Conservation (phyloP, 2,888 invertebrate species). For the Girardia tigrina region DNA sequence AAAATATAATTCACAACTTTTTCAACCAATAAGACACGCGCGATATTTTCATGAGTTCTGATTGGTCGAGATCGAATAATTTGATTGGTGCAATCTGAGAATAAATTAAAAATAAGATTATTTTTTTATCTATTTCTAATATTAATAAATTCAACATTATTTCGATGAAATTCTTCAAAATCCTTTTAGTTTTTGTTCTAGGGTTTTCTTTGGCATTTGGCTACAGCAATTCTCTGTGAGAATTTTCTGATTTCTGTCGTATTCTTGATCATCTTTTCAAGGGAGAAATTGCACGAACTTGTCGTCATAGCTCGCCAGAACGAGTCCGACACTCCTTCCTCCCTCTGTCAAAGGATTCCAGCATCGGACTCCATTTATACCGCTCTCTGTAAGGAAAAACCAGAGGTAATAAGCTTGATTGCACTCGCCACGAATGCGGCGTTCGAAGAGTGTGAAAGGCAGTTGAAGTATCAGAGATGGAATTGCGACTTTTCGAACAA, state of each 20-base stretch:
- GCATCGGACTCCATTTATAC: background rate
- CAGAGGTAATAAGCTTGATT: background rate
- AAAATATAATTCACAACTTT: too few relatives aligned
- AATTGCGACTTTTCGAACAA: conserved; percentile 68
- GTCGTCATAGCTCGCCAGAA: background rate
- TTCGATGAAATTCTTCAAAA: too few relatives aligned
- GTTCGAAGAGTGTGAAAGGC: conserved; percentile 68
- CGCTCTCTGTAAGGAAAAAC: background rate
- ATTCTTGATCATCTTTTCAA: too few relatives aligned
- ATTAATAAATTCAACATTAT: too few relatives aligned
- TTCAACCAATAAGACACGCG: too few relatives aligned
- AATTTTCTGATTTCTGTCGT: background rate
- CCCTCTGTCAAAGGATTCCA: background rate
- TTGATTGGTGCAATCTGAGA: too few relatives aligned
- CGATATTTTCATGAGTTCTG: too few relatives aligned
- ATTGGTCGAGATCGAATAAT: too few relatives aligned
- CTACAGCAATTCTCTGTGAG: background rate
- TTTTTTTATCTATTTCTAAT: too few relatives aligned
- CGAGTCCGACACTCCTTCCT: background rate
- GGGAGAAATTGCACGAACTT: background rate
- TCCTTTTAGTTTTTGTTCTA: too few relatives aligned
- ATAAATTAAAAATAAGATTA: too few relatives aligned
- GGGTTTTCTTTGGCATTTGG: background rate
- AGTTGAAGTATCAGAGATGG: conserved; percentile 69
- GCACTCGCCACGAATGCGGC: conserved; percentile 43